Evolutionary conservation across 2,888 invertebrate genomes (phyloP).

Genomic region (Aporophyla lueneburgensis): DNA sequence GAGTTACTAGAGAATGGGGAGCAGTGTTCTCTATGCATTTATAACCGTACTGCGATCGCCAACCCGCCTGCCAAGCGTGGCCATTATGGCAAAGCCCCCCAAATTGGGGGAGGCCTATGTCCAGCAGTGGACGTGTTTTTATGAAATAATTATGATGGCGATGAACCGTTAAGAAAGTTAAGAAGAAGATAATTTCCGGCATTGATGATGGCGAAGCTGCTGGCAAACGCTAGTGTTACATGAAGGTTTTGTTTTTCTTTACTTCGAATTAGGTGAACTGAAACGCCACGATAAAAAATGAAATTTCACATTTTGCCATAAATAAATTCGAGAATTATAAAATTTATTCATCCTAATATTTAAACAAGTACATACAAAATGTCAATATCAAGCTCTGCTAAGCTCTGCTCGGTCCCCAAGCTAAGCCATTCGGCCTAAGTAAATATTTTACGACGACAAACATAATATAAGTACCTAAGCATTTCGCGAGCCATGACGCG

Average conservation of each 20-base stretch:
- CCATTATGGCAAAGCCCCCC: no score
- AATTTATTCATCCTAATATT: conserved; percentile 13
- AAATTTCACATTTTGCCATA: neutral
- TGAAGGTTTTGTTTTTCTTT: neutral
- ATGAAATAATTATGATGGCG: no score
- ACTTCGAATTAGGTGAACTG: neutral
- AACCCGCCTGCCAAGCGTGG: no score
- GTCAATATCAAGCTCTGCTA: neutral
- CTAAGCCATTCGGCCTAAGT: conserved; percentile 62
- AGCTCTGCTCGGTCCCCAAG: conserved; percentile 45
- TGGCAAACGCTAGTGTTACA: neutral
- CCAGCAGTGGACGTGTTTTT: no score
- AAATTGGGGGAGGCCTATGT: no score
- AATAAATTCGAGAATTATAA: neutral
- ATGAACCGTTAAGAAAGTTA: no score
- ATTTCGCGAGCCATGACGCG: conserved; percentile 62
- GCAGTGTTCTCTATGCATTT: no score
- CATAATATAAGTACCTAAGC: conserved; percentile 61
- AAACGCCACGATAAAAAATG: neutral
- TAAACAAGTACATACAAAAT: conserved; percentile 19
- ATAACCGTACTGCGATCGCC: no score
- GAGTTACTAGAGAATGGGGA: no score
- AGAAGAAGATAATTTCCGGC: no score
- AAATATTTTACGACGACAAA: conserved; percentile 74
- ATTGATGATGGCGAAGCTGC: no score